Evolutionary conservation across 1,140 invertebrate genomes (phyloP).

Genomic region (Brachionus paranguensis): DNA sequence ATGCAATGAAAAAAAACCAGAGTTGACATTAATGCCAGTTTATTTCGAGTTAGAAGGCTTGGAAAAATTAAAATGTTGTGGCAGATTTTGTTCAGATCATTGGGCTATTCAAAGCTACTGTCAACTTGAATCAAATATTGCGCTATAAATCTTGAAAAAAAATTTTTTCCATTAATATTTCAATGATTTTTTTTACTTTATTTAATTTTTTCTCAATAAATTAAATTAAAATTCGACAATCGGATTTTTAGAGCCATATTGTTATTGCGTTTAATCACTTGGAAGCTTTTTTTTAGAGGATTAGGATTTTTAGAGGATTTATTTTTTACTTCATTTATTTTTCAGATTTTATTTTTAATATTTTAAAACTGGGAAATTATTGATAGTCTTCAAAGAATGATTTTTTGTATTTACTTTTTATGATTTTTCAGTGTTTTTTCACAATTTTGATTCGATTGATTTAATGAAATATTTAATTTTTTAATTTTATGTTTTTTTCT

Average conservation of each 20-base stretch:
- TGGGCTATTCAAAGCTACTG: slow-evolving; percentile 59
- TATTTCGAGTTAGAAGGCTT: slow-evolving; percentile 62
- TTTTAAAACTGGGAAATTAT: background rate
- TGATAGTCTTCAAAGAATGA: background rate
- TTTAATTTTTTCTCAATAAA: background rate
- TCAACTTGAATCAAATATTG: background rate
- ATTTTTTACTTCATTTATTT: too few relatives aligned
- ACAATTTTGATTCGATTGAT: background rate
- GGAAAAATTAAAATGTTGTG: slow-evolving; percentile 57
- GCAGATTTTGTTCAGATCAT: slow-evolving; percentile 62
- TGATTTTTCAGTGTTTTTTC: background rate
- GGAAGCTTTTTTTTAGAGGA: too few relatives aligned
- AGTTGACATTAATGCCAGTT: slow-evolving; percentile 50
- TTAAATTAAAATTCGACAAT: background rate
- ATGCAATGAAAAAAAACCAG: background rate
- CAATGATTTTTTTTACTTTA: background rate
- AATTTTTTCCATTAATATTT: too few relatives aligned
- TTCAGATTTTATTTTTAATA: too few relatives aligned
- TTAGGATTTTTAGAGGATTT: too few relatives aligned
- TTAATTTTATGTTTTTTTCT: background rate
- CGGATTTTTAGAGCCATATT: too few relatives aligned
- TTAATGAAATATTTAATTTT: background rate
- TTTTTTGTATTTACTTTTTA: background rate
- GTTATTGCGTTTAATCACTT: too few relatives aligned
- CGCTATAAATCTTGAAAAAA: background rate